Conservation (phyloP, 2,888 invertebrate genomes). For the Harpalus rufipes region DNA sequence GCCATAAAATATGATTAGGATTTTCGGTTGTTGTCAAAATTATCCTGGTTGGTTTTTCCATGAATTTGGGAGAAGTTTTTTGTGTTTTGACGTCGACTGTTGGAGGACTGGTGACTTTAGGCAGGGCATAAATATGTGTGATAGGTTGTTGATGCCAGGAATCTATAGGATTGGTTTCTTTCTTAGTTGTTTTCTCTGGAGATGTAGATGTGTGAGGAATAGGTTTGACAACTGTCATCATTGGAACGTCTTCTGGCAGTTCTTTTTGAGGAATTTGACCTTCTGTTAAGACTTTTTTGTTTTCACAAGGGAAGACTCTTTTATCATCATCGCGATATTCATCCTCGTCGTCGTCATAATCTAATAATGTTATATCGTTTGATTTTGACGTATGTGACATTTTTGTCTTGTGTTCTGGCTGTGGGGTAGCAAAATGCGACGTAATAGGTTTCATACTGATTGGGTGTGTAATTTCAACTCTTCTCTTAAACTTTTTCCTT, state of each 20-base stretch:
- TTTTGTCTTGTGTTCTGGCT: background rate
- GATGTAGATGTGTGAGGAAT: background rate
- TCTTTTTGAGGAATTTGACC: background rate
- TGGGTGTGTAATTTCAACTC: background rate
- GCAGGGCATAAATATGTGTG: too few species aligned
- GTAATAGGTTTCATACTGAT: background rate
- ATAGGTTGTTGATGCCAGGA: background rate
- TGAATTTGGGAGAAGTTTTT: too few species aligned
- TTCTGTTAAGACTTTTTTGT: background rate
- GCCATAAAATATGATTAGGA: background rate
- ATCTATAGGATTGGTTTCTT: background rate
- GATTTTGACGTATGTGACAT: background rate
- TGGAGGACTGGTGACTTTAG: background rate
- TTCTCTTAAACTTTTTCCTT: slow-evolving; percentile 1
- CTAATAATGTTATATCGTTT: background rate
- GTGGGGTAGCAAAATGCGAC: background rate
- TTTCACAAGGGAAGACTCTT: background rate
- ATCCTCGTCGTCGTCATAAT: background rate
- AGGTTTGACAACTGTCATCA: background rate
- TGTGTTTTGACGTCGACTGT: background rate
- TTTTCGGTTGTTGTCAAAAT: background rate
- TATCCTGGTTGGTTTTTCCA: too few species aligned
- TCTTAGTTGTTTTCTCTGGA: background rate
- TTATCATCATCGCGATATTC: background rate
- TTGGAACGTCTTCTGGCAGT: background rate